phyloP scores from a whole-genome alignment of 2,113 vertebrate species.

The Eurystomus gularis region DNA sequence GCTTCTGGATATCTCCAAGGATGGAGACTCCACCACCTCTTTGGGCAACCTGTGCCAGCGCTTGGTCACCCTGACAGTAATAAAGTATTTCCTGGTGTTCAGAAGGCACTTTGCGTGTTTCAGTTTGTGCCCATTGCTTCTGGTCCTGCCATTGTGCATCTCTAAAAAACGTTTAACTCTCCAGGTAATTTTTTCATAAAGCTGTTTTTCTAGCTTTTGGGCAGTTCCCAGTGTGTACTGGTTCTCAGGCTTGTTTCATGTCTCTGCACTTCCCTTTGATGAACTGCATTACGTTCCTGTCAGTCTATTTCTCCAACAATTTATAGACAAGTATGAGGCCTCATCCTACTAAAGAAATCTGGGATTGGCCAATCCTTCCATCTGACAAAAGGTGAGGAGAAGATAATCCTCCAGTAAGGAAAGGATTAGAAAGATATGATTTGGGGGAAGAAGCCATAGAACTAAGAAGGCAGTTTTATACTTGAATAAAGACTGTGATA shows the following conservation, averaged over 20 bases:
- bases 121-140: not conserved
- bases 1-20: not conserved
- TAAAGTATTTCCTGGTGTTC: not conserved
- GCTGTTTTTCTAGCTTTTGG: not conserved
- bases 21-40: not conserved
- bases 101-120: not conserved
- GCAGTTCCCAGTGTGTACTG: not conserved
- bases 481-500: not conserved
- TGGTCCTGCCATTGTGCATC: not conserved
- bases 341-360: not conserved
- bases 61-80: not conserved
- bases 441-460: not conserved
- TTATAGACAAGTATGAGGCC: not conserved
- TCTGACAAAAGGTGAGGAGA: not conserved
- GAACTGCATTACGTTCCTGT: not conserved
- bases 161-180: not conserved
- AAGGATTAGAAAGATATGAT: not conserved
- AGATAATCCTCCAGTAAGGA: not conserved
- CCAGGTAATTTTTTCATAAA: not conserved
- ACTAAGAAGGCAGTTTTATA: not conserved
- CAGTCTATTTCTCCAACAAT: not conserved
- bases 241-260: not conserved
- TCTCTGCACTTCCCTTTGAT: not conserved
- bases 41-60: not conserved
- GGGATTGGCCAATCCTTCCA: not conserved